These are phyloP conservation scores for Petrocephalus microphthalmus DNA, from an alignment of 2,113 vertebrate genomes.

Conservation along the genomic window DNA sequence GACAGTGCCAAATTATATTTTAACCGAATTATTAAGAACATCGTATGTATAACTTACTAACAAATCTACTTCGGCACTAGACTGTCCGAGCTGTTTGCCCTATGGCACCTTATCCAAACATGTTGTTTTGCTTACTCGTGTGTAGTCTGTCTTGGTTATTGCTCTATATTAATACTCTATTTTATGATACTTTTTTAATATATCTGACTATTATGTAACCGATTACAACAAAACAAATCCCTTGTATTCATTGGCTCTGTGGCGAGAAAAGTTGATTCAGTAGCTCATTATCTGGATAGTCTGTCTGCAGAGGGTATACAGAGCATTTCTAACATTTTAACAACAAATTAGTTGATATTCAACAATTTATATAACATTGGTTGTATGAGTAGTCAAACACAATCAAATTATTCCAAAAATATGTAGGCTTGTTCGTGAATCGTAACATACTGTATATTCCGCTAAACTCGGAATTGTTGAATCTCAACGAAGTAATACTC, in stretches of 20 bases:
- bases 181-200: background rate
- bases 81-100: background rate
- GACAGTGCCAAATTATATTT: background rate
- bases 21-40: background rate
- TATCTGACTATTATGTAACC: background rate
- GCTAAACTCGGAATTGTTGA: background rate
- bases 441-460: too few species aligned
- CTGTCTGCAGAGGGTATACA: too few species aligned
- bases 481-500: background rate
- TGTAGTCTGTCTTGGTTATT: background rate
- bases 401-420: too few species aligned
- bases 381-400: too few species aligned
- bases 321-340: too few species aligned
- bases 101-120: background rate
- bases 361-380: too few species aligned
- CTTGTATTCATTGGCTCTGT: background rate
- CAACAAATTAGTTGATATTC: too few species aligned
- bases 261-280: background rate
- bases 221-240: background rate
- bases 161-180: background rate
- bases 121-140: background rate
- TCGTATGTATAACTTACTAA: background rate
- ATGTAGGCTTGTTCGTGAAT: too few species aligned
- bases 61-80: background rate
- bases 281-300: background rate